Percentiles rank a stretch among this genome's conserved stretches.
phyloP scores from a whole-genome alignment of 2,113 vertebrate genomes.

The Paralichthys olivaceus region DNA sequence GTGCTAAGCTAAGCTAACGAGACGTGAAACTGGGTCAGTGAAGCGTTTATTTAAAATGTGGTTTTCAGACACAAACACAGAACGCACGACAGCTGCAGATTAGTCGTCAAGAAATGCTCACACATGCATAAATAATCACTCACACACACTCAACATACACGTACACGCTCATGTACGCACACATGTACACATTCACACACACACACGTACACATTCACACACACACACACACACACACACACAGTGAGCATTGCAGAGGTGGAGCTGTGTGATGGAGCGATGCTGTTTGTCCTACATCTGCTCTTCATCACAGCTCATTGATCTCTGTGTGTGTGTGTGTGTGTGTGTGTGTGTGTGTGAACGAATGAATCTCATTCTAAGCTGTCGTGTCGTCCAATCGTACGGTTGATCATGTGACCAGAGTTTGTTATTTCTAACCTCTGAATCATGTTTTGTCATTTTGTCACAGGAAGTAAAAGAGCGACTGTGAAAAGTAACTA shows the following conservation, averaged over 20 bases:
- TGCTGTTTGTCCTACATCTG: conserved; percentile 62
- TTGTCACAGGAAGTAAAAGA: too few species aligned
- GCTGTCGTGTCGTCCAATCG: conserved; percentile 4
- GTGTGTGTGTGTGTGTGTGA: conserved; percentile 2
- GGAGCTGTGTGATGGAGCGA: conserved; percentile 45
- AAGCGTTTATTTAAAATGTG: conserved; percentile 17
- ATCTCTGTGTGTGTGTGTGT: conserved; percentile 21
- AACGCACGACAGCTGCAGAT: conserved; percentile 14
- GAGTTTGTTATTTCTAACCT: too few species aligned
- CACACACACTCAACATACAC: conserved; percentile 3
- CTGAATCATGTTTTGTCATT: too few species aligned
- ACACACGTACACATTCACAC: conserved; percentile 15
- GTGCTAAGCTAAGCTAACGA: background rate
- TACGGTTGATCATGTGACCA: too few species aligned
- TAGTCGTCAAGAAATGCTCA: conserved; percentile 65
- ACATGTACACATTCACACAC: too few species aligned
- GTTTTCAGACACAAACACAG: conserved; percentile 19
- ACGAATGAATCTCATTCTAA: too few species aligned
- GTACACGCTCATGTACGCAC: background rate
- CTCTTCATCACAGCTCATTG: conserved; percentile 46
- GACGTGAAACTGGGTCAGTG: background rate
- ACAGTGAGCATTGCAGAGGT: conserved; percentile 5
- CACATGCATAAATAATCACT: conserved; percentile 46
- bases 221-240: too few species aligned
- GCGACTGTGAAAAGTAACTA: too few species aligned